Evolutionary conservation across 2,113 vertebrate genomes (phyloP).

Genomic region (Gorilla gorilla): DNA sequence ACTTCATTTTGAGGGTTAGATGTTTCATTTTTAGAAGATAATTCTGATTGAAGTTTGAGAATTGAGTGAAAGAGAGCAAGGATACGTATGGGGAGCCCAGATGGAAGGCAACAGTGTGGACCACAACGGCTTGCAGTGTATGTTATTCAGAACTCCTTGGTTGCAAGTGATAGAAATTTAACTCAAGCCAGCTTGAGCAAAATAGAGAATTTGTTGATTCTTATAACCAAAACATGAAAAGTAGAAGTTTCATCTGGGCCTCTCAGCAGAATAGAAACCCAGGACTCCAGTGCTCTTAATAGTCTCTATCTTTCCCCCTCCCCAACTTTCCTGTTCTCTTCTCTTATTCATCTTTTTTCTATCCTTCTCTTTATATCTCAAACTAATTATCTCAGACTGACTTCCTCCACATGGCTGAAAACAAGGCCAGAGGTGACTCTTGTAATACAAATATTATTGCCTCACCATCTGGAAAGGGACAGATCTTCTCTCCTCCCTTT

Average conservation of each 20-base stretch:
- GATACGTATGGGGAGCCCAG: not conserved
- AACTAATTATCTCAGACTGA: not conserved
- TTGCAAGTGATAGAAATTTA: not conserved
- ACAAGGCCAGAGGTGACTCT: not conserved
- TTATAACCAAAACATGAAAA: not conserved
- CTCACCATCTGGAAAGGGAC: not conserved
- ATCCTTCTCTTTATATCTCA: not conserved
- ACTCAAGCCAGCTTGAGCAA: not conserved
- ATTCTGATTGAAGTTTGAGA: not conserved
- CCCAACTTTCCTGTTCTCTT: not conserved
- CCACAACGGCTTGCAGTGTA: not conserved
- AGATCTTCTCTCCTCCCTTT: not conserved
- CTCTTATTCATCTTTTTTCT: not conserved
- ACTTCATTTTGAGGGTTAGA: not conserved
- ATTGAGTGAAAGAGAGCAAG: not conserved
- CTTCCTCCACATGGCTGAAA: not conserved
- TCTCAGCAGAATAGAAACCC: not conserved
- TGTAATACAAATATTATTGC: not conserved
- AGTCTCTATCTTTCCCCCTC: not conserved
- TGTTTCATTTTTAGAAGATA: not conserved
- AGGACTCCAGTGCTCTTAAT: not conserved
- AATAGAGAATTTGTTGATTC: not conserved
- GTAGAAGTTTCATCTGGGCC: not conserved
- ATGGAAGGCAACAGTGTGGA: not conserved
- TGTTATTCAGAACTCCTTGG: not conserved